Base-by-base conservation (phyloP, 2,888 invertebrate genomes). In the Azorinus chamasolen region DNA sequence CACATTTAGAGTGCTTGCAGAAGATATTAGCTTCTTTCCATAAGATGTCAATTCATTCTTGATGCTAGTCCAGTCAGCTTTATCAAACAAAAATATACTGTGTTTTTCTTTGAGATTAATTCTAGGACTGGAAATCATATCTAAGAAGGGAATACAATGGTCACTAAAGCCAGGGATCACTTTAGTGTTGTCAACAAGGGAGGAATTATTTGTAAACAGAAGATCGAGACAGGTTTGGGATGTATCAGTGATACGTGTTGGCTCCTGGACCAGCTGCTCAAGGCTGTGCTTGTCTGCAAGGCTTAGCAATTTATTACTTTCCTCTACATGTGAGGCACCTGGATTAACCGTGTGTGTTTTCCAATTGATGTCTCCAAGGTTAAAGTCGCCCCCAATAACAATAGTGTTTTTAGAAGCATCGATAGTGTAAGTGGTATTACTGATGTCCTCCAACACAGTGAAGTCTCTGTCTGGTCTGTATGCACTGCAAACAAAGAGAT, bases 121-220 rank as follows among this genome's bases (percentile, higher is more conserved):
- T 59, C 58, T 50, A 2, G 59, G 41, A 4, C 39, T 25, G 43
- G 68, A 24, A 27, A 50, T 12, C 6, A 58, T 16, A 25, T 59
- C 58, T n/a, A 68, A 25, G 32, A 68, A 68, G 14, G 68, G 59
- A 12, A 68, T 68, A 37, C 59, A 45, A 45, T 20, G n/a, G 45
- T 45, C 45, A 45, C 45, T 45, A 16, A 45, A 45, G 4, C 45
- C 5, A 14, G 45, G 45, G 4, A 45, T 45, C 3, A 45, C 45
- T 45, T 45, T 45, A 20, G 14, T 45, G 20, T 45, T 45, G 4
- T 14, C 45, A 45, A 45, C 45, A n/a, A 45, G 20, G 5, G 45
- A 8, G 5, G n/a, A 14, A 16, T 45, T 45, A 41, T 41, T 41
- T 41, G 16, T 41, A 14, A 41, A 41, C 16, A 41, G 16, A 10